Base-by-base conservation (phyloP, 37 sponge, comb jelly and placozoan species). In the Theonella swinhoei region DNA sequence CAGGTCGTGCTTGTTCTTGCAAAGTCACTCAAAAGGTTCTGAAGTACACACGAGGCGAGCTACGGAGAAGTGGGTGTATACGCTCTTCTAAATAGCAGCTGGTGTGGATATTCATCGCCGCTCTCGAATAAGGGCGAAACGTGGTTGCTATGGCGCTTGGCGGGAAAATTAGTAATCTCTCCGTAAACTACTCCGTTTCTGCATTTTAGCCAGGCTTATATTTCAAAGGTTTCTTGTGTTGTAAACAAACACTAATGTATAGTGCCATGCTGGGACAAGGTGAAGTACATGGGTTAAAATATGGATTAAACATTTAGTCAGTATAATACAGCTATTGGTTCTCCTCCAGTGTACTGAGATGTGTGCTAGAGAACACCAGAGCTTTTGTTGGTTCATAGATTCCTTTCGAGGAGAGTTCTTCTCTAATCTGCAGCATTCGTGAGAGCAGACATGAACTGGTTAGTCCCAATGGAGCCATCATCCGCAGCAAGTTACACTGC, bases 381-480 rank as follows among this genome's bases (percentile, higher is more conserved):
- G 73, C 74, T 37, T 79, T 79, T 5, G 72, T 33, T 72, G 89
- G 77, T 30, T 88, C 89, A 63, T 88, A 75, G 17, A 77, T 29
- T 17, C 76, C 76, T 59, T 68, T 77, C 8, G 62, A 1, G 33
- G 68, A 41, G 36, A 88, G 83, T 41, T 77, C 78, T 47, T 78
- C 85, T 79, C 65, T 43, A 32, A 89, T 79, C 32, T 40, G 60
- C 1, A 79, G 74, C 80, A 89, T 30, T 30, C 80, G 59, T 35
- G 84, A 83, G 22, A 89, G 54, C 38, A 77, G 34, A 29, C 41
- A 30, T 72, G 68, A 43, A 38, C 76, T 75, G 20, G 79, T 78
- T 5, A 82, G 39, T 35, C 91, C 91, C 62, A 22, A 68, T 30
- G 87, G 87, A 35, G 87, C 83, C 5, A 82, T 78, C 36, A 85